Percentiles rank a stretch among this genome's conserved stretches.
Evolutionary conservation across 2,797 vertebrate genomes (phyloP).

Genomic region (Benthosema pterotum): DNA sequence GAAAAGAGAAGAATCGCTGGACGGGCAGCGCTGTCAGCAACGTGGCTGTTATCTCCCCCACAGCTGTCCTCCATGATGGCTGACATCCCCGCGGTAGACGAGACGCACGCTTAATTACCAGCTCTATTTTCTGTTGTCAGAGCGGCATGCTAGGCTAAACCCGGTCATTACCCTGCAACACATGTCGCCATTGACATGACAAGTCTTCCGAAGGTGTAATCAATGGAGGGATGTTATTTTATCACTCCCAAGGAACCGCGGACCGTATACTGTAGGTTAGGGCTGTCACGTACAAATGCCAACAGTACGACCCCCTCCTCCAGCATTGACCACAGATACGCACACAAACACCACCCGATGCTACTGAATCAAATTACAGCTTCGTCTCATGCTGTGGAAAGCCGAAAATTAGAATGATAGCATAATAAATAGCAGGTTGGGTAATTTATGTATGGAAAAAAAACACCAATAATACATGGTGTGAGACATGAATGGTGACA

Average conservation of each 20-base stretch:
- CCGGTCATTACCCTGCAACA: slow-evolving; percentile 74
- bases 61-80: slow-evolving; percentile 79
- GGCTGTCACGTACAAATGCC: slow-evolving; percentile 65
- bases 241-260: slow-evolving; percentile 45
- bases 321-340: slow-evolving; percentile 67
- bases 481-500: not conserved
- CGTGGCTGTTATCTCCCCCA: slow-evolving; percentile 78
- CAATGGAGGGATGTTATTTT: slow-evolving; percentile 62
- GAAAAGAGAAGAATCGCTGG: slow-evolving; percentile 67
- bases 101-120: slow-evolving; percentile 76
- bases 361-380: slow-evolving; percentile 54
- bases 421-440: too few relatives aligned
- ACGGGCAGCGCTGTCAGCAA: slow-evolving; percentile 77
- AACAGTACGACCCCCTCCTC: slow-evolving; percentile 50
- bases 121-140: slow-evolving; percentile 77
- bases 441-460: slow-evolving; percentile 11
- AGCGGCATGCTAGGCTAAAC: slow-evolving; percentile 69
- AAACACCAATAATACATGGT: not conserved
- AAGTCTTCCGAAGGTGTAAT: slow-evolving; percentile 72
- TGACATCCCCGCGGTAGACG: slow-evolving; percentile 68
- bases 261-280: slow-evolving; percentile 23
- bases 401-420: not conserved
- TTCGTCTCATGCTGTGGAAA: slow-evolving; percentile 38
- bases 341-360: slow-evolving; percentile 55
- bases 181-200: slow-evolving; percentile 63